Evolutionary conservation across 2,797 vertebrate genomes (phyloP).

Genomic region (Falco columbarius): DNA sequence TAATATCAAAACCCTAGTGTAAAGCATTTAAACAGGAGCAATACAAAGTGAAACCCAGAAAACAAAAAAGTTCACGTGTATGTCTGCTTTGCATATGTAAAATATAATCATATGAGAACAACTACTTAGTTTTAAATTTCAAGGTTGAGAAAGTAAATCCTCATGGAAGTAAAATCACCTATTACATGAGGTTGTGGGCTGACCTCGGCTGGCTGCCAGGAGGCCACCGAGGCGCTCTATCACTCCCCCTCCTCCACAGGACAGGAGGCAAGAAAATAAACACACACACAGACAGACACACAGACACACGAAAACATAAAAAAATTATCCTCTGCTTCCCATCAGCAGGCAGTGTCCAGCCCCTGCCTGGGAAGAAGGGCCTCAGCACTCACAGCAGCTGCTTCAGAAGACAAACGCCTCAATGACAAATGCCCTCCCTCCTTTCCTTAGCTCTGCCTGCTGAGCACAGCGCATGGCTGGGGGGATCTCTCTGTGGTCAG

Average conservation of each 20-base stretch:
- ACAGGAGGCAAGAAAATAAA: neutral
- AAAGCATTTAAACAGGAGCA: neutral
- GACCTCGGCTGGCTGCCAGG: neutral
- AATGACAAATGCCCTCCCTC: neutral
- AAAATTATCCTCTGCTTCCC: neutral
- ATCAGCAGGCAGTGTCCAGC: neutral
- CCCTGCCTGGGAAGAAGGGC: neutral
- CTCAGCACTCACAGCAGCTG: fast-evolving
- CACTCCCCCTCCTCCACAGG: neutral
- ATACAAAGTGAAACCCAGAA: neutral
- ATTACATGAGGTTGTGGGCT: neutral
- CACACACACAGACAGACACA: no score
- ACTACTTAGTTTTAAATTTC: neutral
- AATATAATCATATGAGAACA: neutral
- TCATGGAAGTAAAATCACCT: neutral
- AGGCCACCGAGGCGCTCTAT: neutral
- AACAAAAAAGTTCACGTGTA: neutral
- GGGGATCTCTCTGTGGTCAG: neutral
- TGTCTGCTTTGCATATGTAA: neutral
- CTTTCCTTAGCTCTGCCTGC: neutral
- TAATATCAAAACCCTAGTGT: neutral
- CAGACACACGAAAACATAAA: neutral
- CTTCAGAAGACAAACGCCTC: neutral
- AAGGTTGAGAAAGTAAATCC: neutral
- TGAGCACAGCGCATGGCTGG: fast-evolving